Evolutionary conservation across 2,888 invertebrate species (phyloP).

Genomic region (Drosophila fungiperda): DNA sequence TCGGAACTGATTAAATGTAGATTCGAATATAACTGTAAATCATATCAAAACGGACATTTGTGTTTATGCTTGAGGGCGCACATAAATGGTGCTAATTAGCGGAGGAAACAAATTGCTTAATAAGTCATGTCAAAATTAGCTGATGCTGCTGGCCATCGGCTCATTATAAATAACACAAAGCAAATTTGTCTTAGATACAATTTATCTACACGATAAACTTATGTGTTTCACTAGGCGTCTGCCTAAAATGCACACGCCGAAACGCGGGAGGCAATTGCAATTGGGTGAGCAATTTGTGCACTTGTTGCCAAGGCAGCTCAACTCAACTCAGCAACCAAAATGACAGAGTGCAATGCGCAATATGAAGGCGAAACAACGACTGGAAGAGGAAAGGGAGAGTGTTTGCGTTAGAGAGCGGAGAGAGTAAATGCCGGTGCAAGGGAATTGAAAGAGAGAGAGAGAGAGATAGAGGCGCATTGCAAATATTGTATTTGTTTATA

Average conservation of each 20-base stretch:
- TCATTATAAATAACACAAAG: constrained; percentile 61
- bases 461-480: constrained; percentile 27
- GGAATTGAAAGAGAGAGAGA: constrained; percentile 12
- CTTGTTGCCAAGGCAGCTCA: constrained; percentile 57
- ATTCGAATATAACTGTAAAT: constrained; percentile 20
- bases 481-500: constrained; percentile 55
- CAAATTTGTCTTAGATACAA: constrained; percentile 21
- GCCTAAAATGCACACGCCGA: constrained; percentile 49
- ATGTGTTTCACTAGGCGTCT: constrained; percentile 51
- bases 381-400: not conserved
- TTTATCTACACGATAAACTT: constrained; percentile 18
- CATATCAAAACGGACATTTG: constrained; percentile 6
- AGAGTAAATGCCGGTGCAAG: not conserved
- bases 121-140: constrained; percentile 48
- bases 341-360: constrained; percentile 15
- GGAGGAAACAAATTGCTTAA: constrained; percentile 44
- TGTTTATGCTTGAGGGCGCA: constrained; percentile 15
- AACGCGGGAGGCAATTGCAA: constrained; percentile 35
- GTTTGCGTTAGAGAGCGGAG: not conserved
- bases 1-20: not conserved
- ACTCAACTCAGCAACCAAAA: constrained; percentile 13
- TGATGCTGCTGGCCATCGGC: constrained; percentile 38
- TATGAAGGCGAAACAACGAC: not conserved
- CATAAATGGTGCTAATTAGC: constrained; percentile 56
- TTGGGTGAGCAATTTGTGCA: constrained; percentile 54